A percentile compares a stretch with the other conserved stretches of the same genome.
These are phyloP conservation scores for Esox niger DNA, from an alignment of 2,113 vertebrate species.

Conservation along the genomic window DNA sequence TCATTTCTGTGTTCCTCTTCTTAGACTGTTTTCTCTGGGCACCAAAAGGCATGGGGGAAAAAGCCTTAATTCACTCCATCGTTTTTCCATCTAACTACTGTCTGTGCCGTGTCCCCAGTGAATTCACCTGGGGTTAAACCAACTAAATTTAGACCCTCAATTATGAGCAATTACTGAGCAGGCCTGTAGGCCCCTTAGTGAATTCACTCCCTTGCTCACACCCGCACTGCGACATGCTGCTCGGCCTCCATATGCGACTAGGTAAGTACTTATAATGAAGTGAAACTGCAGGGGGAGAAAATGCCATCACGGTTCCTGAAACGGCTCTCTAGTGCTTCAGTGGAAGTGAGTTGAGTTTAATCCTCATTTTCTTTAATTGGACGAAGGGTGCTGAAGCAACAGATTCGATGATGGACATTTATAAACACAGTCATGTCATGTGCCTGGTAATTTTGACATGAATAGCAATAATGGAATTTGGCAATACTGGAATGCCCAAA, in stretches of 20 bases:
- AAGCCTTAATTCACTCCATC: constrained; percentile 53
- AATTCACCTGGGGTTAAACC: constrained; percentile 73
- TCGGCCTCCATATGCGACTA: constrained; percentile 17
- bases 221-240: constrained; percentile 39
- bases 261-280: constrained; percentile 48
- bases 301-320: constrained; percentile 48
- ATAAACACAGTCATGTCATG: background rate
- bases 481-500: background rate
- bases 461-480: background rate
- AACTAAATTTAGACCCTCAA: constrained; percentile 74
- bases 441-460: background rate
- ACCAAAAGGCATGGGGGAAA: constrained; percentile 37
- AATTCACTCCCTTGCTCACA: constrained; percentile 54
- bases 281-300: constrained; percentile 42
- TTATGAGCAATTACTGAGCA: constrained; percentile 74
- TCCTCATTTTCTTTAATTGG: constrained; percentile 2
- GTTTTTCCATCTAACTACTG: constrained; percentile 64
- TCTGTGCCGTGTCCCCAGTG: constrained; percentile 67
- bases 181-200: constrained; percentile 64
- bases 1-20: background rate
- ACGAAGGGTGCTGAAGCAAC: background rate
- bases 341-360: constrained; percentile 24
- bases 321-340: constrained; percentile 18
- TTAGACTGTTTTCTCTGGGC: constrained; percentile 30
- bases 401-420: background rate